A percentile compares a stretch with the other conserved stretches of the same genome.
These are phyloP conservation scores for Troides oblongomaculatus DNA, from an alignment of 2,888 invertebrate genomes.

Conservation along the genomic window DNA sequence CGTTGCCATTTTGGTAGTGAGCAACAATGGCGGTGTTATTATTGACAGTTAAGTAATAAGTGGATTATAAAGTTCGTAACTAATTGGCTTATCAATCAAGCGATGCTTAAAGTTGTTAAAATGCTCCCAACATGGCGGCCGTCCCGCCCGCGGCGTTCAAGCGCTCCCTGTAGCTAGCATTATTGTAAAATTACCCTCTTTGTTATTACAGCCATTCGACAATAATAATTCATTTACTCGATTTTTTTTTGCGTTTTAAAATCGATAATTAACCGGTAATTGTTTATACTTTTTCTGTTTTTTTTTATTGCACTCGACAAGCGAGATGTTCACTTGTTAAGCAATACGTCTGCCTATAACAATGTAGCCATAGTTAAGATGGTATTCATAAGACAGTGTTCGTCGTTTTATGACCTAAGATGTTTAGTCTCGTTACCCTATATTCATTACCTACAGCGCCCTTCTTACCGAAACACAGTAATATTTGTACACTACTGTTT, in stretches of 20 bases:
- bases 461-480: too few relatives aligned
- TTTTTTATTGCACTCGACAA: too few relatives aligned
- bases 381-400: too few relatives aligned
- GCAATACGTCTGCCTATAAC: too few relatives aligned
- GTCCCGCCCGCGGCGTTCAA: slow-evolving; percentile 1
- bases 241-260: not conserved
- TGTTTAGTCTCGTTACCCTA: too few relatives aligned
- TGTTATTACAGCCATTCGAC: slow-evolving; percentile 12
- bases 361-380: too few relatives aligned
- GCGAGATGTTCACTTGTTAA: too few relatives aligned
- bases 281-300: too few relatives aligned
- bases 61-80: slow-evolving; percentile 5
- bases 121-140: slow-evolving; percentile 12
- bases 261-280: too few relatives aligned
- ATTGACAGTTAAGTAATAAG: not conserved
- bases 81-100: slow-evolving; percentile 20
- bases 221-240: slow-evolving; percentile 15
- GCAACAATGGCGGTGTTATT: not conserved
- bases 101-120: slow-evolving; percentile 19
- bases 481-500: too few relatives aligned
- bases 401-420: too few relatives aligned
- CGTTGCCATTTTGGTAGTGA: not conserved
- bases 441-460: too few relatives aligned
- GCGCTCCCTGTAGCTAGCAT: slow-evolving; percentile 2
- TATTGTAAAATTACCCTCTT: slow-evolving; percentile 4